Base-by-base conservation (phyloP, 2,113 vertebrate genomes). In the Lamprologus ornatipinnis region DNA sequence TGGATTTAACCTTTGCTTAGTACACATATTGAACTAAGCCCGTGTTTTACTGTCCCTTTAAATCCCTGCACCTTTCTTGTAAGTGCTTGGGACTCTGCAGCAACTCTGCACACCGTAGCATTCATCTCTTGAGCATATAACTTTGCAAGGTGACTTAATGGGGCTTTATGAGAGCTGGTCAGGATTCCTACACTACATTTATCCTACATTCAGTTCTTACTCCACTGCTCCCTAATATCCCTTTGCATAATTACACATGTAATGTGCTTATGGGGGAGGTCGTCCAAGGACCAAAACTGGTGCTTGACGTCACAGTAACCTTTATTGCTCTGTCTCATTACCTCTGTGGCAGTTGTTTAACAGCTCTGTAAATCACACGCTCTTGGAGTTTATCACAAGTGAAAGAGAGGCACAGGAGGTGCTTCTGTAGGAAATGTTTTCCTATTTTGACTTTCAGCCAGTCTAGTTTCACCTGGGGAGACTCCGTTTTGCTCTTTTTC, bases 61-160 rank as follows among this genome's bases (percentile, higher is more conserved):
- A 91, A 92, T 91, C 85, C 78, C 85, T 35, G 31, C 83, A 60
- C 85, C 85, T 82, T 86, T 65, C 78, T 83, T 19, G 58, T 28
- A 47, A 89, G 88, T n/a, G 78, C 89, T 83, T 88, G 81, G 54
- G 60, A 37, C 45, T 9, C 17, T 89, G 83, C 85, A 65, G 87
- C 68, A 60, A 5, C 89, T 73, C 70, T 57, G 45, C 79, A 63
- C 80, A 31, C 55, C 73, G 83, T 85, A 83, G 80, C 60, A 17
- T 87, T 87, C 28, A 51, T 51, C 45, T 78, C 73, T 78, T 33
- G 26, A 78, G 45, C 73, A 51, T 51, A 78, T n/a, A 5, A 65
- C 80, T 55, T 84, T 28, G 78, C 81, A 82, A 82, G 84, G 63
- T 93, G 88, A 95, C 92, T 93, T 94, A 95, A 95, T 94, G 92